Evolutionary conservation across 2,888 invertebrate genomes (phyloP).

Genomic region (Stictocephala bisonia): DNA sequence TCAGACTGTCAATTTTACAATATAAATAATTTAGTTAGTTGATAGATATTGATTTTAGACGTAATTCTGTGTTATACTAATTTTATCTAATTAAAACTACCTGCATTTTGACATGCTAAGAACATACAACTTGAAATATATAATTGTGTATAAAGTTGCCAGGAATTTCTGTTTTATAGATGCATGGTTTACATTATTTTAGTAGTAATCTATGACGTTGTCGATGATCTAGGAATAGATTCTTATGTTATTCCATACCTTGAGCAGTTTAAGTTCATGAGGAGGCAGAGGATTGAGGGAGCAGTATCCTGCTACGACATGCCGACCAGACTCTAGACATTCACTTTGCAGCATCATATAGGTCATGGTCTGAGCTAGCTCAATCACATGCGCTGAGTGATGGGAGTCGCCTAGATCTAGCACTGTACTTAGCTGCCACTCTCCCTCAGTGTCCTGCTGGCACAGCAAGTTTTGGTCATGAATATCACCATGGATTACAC

Average conservation of each 20-base stretch:
- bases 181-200: too few relatives aligned
- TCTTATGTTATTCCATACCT: slow-evolving; percentile 71
- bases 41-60: too few relatives aligned
- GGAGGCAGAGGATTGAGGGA: slow-evolving; percentile 71
- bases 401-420: slow-evolving; percentile 91
- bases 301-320: slow-evolving; percentile 82
- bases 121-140: too few relatives aligned
- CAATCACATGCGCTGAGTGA: slow-evolving; percentile 79
- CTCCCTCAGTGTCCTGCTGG: slow-evolving; percentile 62
- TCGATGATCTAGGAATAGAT: too few relatives aligned
- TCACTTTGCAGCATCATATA: slow-evolving; percentile 82
- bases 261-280: slow-evolving; percentile 74
- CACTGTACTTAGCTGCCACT: slow-evolving; percentile 74
- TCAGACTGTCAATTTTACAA: too few relatives aligned
- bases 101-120: too few relatives aligned
- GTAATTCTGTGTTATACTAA: too few relatives aligned
- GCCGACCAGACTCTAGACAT: slow-evolving; percentile 71
- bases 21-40: too few relatives aligned
- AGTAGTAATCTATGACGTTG: too few relatives aligned
- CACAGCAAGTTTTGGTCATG: slow-evolving; percentile 91
- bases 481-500: slow-evolving; percentile 88
- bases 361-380: slow-evolving; percentile 82
- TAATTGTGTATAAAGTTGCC: too few relatives aligned
- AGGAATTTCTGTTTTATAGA: too few relatives aligned
- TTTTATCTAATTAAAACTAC: too few relatives aligned